Evolutionary conservation across 1,140 invertebrate species (phyloP).

Genomic region (Micrasema minimum): DNA sequence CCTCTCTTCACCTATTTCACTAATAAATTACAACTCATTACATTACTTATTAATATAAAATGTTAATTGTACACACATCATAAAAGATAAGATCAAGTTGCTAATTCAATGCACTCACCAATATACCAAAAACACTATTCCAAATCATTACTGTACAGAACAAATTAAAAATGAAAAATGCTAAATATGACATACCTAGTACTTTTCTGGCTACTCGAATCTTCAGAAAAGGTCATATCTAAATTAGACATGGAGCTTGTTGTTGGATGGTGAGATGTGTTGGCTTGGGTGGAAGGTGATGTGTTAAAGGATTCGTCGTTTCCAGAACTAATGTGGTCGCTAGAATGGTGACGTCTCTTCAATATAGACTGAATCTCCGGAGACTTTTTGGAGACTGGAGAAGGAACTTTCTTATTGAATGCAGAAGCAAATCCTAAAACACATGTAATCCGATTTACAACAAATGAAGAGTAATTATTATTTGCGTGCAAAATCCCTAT

Average conservation of each 20-base stretch:
- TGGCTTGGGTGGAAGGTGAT: slow-evolving; percentile 29
- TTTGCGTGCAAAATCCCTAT: no score
- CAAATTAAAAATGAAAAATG: slow-evolving; percentile 1
- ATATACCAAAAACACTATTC: no score
- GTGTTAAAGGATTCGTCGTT: slow-evolving; percentile 23
- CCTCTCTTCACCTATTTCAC: slow-evolving; percentile 75
- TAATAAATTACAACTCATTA: slow-evolving; percentile 55
- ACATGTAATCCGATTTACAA: no score
- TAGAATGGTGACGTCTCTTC: slow-evolving; percentile 67
- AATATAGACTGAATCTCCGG: slow-evolving; percentile 69
- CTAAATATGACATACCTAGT: slow-evolving; percentile 58
- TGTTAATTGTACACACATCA: no score
- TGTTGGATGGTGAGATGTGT: slow-evolving; percentile 17
- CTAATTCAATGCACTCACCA: no score
- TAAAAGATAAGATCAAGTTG: no score
- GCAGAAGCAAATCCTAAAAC: slow-evolving; percentile 29
- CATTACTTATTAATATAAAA: background rate
- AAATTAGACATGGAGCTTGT: slow-evolving; percentile 53
- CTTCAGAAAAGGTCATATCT: slow-evolving; percentile 64
- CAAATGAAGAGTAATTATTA: no score
- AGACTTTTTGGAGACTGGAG: slow-evolving; percentile 56
- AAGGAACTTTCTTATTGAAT: slow-evolving; percentile 44
- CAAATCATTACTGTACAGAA: no score
- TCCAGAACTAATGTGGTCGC: slow-evolving; percentile 57
- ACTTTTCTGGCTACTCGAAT: slow-evolving; percentile 65